Evolutionary conservation across 1,140 invertebrate genomes (phyloP).

Genomic region (Aleiodes sp.): DNA sequence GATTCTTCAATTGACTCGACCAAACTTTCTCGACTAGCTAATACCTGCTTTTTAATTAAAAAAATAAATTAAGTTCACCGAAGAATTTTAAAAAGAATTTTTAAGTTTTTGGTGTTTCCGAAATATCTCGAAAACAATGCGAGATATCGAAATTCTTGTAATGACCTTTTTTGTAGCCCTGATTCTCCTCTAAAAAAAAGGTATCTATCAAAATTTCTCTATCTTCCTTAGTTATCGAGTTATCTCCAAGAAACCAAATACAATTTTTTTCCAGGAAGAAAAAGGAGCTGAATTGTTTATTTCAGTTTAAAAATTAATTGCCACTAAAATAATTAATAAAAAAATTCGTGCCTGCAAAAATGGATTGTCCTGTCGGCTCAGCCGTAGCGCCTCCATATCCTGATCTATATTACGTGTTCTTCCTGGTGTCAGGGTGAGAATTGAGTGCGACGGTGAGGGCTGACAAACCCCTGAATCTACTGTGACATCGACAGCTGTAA

Average conservation of each 20-base stretch:
- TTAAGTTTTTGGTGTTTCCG: too few species aligned
- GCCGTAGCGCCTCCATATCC: conserved; percentile 82
- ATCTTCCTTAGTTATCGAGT: too few species aligned
- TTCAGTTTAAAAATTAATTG: background rate
- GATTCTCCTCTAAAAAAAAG: too few species aligned
- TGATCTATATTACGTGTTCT: conserved; percentile 81
- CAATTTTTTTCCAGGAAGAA: background rate
- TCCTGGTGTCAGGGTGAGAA: conserved; percentile 76
- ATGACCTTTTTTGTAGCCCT: too few species aligned
- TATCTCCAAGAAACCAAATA: conserved; percentile 24
- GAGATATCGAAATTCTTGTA: too few species aligned
- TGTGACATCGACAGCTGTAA: conserved; percentile 64
- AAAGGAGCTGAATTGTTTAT: conserved; percentile 21
- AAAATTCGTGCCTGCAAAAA: conserved; percentile 74
- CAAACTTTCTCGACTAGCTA: conserved; percentile 80
- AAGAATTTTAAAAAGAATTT: background rate
- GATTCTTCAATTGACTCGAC: conserved; percentile 77
- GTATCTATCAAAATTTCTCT: too few species aligned
- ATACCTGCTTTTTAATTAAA: conserved; percentile 69
- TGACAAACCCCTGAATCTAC: conserved; percentile 55
- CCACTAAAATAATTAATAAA: conserved; percentile 27
- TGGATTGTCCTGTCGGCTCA: conserved; percentile 84
- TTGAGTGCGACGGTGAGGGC: conserved; percentile 69
- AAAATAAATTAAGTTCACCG: background rate
- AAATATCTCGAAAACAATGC: too few species aligned